Base-by-base conservation (phyloP, 2,888 invertebrate species). In the Agrochola litura region DNA sequence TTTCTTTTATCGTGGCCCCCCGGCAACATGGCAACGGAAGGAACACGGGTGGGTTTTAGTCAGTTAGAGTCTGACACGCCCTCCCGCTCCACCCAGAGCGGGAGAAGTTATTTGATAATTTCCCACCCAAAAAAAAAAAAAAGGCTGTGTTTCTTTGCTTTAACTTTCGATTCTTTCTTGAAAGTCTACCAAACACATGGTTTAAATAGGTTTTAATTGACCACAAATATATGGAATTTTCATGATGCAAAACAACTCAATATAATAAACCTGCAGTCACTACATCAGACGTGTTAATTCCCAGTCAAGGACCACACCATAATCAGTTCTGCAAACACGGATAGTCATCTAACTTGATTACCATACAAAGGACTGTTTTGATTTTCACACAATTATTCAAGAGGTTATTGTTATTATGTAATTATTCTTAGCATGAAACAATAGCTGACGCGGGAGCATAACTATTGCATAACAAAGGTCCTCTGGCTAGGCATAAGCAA, bases 331-430 rank as follows among this genome's bases (percentile, higher is more conserved):
- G 30, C n/a, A 78, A 61, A 69, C 56, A 73, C 8, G 54, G 25
- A 64, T 41, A 64, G 30, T 4, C 25, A 74, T 61, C 52, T 6
- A 66, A 37, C 58, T 52, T 0, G 37, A 79, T 86, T 80, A 63
- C 37, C 83, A 84, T 69, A 83, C 84, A 86, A 83, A 61, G 49
- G 22, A 10, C 16, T 4, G 30, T 56, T 75, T 66, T 46, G 22
- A 69, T 63, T 82, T 85, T 75, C 84, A 43, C 84, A 83, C 58
- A 63, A 71, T 85, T 83, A 78, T 60, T 37, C 37, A 65, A 64
- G 30, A 43, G 64, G n/a, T 49, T 63, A 75, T 61, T 79, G 30
- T 52, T 46, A 49, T 71, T 61, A 66, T 19, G 46, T 41, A 46
- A 71, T 77, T 77, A 64, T 52, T 49, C 60, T 72, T 63, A 58